phyloP scores from a whole-genome alignment of 2,797 vertebrate genomes.

The Zenarchopterus dispar region DNA sequence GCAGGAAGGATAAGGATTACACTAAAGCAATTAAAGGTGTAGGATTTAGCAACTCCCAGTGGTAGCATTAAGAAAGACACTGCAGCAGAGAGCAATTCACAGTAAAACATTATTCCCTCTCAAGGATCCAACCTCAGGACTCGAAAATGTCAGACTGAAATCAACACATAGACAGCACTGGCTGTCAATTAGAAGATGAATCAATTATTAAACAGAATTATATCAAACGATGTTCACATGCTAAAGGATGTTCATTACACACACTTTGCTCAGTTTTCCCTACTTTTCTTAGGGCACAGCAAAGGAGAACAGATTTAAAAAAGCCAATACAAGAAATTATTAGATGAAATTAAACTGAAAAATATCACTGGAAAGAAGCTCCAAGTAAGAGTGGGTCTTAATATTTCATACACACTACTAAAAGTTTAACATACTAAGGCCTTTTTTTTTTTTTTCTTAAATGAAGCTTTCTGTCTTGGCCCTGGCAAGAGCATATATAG shows the following conservation, averaged over 20 bases:
- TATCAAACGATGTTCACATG: background rate
- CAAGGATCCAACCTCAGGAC: constrained; percentile 7
- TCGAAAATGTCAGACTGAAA: constrained; percentile 14
- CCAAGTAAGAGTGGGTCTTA: background rate
- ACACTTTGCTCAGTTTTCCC: constrained; percentile 14
- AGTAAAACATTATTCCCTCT: constrained; percentile 9
- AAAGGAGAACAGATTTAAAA: constrained; percentile 8
- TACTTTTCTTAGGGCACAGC: background rate
- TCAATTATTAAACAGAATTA: background rate
- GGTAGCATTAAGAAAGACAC: constrained; percentile 10
- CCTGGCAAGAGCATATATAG: constrained; percentile 5
- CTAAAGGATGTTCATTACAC: background rate
- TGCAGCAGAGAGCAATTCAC: constrained; percentile 3
- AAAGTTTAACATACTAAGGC: background rate
- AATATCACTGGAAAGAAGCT: background rate
- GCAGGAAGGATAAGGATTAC: constrained; percentile 12
- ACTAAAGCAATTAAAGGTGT: constrained; percentile 26
- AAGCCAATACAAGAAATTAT: background rate
- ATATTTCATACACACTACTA: background rate
- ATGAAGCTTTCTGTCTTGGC: background rate
- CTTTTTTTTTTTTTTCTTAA: background rate
- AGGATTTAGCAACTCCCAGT: constrained; percentile 20
- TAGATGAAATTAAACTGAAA: background rate
- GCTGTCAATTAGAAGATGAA: constrained; percentile 12
- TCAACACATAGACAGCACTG: background rate